Evolutionary conservation across 2,888 invertebrate species (phyloP).

Genomic region (Cheilosia vulpina): DNA sequence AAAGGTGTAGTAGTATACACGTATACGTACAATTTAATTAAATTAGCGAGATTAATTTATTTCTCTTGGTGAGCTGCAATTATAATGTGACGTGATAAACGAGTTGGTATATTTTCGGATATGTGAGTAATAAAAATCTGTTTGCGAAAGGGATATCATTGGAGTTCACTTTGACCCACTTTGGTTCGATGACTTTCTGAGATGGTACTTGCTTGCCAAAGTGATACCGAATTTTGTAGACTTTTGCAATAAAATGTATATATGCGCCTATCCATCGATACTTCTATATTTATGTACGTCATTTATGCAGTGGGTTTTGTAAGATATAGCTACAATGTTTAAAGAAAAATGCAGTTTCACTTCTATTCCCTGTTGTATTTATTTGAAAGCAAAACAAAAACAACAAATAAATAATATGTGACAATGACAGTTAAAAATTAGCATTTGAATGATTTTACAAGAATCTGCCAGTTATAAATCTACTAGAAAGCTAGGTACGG

Average conservation of each 20-base stretch:
- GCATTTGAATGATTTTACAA: too few relatives aligned
- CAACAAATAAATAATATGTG: too few relatives aligned
- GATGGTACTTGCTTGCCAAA: neutral
- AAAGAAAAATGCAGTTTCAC: too few relatives aligned
- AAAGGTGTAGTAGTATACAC: neutral
- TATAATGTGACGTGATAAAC: constrained; percentile 3
- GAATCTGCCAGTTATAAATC: too few relatives aligned
- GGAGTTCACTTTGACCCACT: neutral
- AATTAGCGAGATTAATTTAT: constrained; percentile 13
- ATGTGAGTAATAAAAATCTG: constrained; percentile 14
- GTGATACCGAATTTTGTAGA: neutral
- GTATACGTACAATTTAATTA: constrained; percentile 7
- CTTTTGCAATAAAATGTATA: too few relatives aligned
- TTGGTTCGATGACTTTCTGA: too few relatives aligned
- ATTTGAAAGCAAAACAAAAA: too few relatives aligned
- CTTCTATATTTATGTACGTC: too few relatives aligned
- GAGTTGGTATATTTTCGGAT: constrained; percentile 1
- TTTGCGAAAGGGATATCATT: neutral
- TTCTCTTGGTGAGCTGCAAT: neutral
- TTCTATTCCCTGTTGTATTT: too few relatives aligned
- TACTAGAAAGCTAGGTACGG: too few relatives aligned
- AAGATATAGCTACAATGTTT: neutral
- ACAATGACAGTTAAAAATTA: too few relatives aligned
- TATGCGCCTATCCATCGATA: too few relatives aligned
- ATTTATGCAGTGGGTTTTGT: neutral